Evolutionary conservation across 1,140 invertebrate species (phyloP).

Genomic region (Nebria ingens): DNA sequence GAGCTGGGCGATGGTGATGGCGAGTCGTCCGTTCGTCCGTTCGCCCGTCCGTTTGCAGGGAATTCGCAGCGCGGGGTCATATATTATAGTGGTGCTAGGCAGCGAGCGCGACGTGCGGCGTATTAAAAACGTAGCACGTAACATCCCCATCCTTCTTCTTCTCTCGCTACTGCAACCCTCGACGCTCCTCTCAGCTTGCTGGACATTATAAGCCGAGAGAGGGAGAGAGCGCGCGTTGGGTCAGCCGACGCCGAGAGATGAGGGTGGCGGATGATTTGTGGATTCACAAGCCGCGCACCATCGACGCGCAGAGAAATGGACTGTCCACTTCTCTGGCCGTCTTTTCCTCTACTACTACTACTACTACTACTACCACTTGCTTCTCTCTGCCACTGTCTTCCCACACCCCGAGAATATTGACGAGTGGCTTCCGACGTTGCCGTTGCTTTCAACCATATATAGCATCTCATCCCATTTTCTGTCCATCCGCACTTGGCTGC

Average conservation of each 20-base stretch:
- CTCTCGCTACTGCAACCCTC: not conserved
- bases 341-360: slow-evolving; percentile 12
- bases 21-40: too few species aligned
- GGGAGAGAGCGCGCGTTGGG: too few species aligned
- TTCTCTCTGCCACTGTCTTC: not conserved
- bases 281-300: slow-evolving; percentile 18
- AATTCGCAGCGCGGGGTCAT: too few species aligned
- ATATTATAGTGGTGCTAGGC: not conserved
- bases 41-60: not conserved
- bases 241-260: not conserved
- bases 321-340: slow-evolving; percentile 25
- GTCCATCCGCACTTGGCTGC: not conserved
- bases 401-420: slow-evolving; percentile 25
- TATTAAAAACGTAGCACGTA: not conserved
- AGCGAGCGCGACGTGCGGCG: not conserved
- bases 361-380: not conserved
- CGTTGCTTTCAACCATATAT: slow-evolving; percentile 13
- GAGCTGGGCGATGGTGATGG: too few species aligned
- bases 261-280: slow-evolving; percentile 24
- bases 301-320: slow-evolving; percentile 25
- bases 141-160: slow-evolving; percentile 12
- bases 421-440: slow-evolving; percentile 20
- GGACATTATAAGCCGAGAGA: slow-evolving; percentile 9
- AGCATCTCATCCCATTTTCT: slow-evolving; percentile 17
- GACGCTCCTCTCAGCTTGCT: not conserved